These are phyloP conservation scores for Podarcis muralis DNA, from an alignment of 2,113 vertebrate species.

Conservation along the genomic window DNA sequence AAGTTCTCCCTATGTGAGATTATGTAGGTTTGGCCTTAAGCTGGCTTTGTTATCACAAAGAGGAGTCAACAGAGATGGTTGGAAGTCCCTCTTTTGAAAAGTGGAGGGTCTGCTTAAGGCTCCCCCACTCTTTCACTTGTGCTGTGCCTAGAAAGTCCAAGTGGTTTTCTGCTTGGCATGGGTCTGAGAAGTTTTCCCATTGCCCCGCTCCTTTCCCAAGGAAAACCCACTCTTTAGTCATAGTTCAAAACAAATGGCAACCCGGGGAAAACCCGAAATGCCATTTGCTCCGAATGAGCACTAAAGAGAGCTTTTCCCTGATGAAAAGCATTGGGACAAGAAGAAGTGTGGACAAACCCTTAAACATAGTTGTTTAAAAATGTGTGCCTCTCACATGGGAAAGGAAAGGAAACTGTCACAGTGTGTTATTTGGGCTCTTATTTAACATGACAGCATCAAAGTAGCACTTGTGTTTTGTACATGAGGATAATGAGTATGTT, in stretches of 20 bases:
- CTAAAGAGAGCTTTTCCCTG: too few relatives aligned
- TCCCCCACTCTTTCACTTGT: too few relatives aligned
- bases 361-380: not conserved
- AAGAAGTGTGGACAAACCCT: too few relatives aligned
- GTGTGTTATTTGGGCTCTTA: not conserved
- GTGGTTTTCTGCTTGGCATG: too few relatives aligned
- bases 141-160: too few relatives aligned
- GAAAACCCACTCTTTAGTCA: too few relatives aligned
- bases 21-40: not conserved
- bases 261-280: too few relatives aligned
- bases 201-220: too few relatives aligned
- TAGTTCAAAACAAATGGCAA: too few relatives aligned
- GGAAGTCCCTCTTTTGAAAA: not conserved
- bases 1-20: not conserved
- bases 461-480: not conserved
- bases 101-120: not conserved
- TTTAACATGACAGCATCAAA: constrained; percentile 4
- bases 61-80: not conserved
- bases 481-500: not conserved
- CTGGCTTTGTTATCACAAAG: not conserved
- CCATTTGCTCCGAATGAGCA: too few relatives aligned
- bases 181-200: too few relatives aligned
- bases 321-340: too few relatives aligned
- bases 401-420: fast-evolving
- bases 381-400: not conserved